These are phyloP conservation scores for Petrolisthes manimaculis DNA, from an alignment of 2,888 invertebrate genomes.

Conservation along the genomic window DNA sequence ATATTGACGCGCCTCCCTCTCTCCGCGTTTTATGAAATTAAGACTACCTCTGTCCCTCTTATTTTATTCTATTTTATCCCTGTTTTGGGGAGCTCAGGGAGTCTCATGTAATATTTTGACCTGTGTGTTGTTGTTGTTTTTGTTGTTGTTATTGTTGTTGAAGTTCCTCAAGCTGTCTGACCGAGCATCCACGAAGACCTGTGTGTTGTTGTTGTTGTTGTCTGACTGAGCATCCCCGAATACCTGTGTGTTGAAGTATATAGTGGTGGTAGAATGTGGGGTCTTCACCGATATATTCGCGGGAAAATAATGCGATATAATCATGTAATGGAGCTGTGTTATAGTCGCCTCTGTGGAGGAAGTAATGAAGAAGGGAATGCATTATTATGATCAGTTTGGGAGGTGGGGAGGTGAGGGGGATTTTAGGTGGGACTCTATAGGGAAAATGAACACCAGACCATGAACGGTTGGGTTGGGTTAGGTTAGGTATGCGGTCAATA, in stretches of 20 bases:
- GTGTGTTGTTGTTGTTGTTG: no score
- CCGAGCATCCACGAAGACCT: no score
- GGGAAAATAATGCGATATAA: not conserved
- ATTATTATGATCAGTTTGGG: constrained; percentile 1
- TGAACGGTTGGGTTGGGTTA: not conserved
- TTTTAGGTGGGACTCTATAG: not conserved
- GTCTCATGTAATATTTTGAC: no score
- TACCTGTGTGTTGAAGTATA: no score
- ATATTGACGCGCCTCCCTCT: constrained; percentile 42
- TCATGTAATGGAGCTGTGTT: constrained; percentile 12
- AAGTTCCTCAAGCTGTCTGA: no score
- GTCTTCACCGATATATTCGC: not conserved
- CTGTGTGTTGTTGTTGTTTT: no score
- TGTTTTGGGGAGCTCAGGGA: no score
- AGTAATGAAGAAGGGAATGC: not conserved
- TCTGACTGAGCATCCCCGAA: no score
- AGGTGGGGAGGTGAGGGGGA: not conserved
- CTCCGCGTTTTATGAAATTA: constrained; percentile 33
- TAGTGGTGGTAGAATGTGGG: no score
- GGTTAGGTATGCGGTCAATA: not conserved
- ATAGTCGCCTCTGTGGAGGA: not conserved
- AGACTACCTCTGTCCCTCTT: constrained; percentile 15
- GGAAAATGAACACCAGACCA: no score
- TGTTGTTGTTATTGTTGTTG: no score
- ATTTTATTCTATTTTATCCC: not conserved